phyloP scores from a whole-genome alignment of 2,888 invertebrate genomes.

The Sussaba pulchella region DNA sequence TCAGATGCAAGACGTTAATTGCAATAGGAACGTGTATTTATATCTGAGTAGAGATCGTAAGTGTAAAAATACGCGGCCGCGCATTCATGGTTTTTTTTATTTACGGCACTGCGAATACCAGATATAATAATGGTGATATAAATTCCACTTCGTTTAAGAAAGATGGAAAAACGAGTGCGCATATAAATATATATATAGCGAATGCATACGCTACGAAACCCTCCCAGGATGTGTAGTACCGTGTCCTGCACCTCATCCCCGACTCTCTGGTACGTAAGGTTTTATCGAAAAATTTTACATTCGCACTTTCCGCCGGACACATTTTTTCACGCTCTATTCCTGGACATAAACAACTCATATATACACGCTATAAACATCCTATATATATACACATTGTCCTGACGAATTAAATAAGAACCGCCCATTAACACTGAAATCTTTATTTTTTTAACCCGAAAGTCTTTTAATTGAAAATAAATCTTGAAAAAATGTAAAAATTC shows the following conservation, averaged over 20 bases:
- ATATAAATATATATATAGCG: background rate
- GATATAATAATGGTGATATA: constrained; percentile 69
- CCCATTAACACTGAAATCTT: too few relatives aligned
- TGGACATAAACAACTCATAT: background rate
- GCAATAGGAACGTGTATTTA: constrained; percentile 67
- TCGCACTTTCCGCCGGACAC: constrained; percentile 59
- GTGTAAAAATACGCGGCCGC: constrained; percentile 63
- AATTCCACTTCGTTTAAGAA: constrained; percentile 52
- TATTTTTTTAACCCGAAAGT: background rate
- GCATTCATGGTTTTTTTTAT: constrained; percentile 65
- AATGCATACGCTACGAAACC: background rate
- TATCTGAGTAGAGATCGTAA: constrained; percentile 71
- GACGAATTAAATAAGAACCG: too few relatives aligned
- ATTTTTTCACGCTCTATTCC: constrained; percentile 25
- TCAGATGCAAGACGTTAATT: constrained; percentile 70
- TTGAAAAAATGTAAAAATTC: too few relatives aligned
- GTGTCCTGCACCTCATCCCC: constrained; percentile 27
- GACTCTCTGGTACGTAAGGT: background rate
- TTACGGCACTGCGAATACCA: constrained; percentile 60
- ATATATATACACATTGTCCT: too few relatives aligned
- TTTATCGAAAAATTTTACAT: constrained; percentile 60
- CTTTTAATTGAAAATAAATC: too few relatives aligned
- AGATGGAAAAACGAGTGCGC: constrained; percentile 37
- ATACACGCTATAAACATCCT: background rate
- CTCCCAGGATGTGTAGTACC: constrained; percentile 45